Evolutionary conservation across 2,888 invertebrate species (phyloP).

Genomic region (Drosophila kuntzei): DNA sequence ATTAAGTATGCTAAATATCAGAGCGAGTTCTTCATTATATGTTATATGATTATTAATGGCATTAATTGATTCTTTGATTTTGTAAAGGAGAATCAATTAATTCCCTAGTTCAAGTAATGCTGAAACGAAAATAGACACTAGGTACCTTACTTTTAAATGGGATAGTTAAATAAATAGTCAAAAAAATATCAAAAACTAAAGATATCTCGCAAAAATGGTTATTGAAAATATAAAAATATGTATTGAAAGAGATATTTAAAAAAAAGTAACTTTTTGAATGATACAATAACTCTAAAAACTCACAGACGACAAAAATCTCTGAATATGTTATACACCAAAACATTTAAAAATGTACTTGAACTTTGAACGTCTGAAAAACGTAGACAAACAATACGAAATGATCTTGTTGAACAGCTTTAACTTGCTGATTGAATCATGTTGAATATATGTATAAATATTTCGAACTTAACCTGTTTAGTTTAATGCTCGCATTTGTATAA

Average conservation of each 20-base stretch:
- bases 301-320: neutral
- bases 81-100: no score
- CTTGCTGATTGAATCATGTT: slow-evolving; percentile 15
- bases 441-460: slow-evolving; percentile 12
- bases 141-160: no score
- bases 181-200: no score
- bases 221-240: neutral
- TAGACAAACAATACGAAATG: slow-evolving; percentile 34
- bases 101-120: no score
- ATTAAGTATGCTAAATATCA: neutral
- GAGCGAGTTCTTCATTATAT: neutral
- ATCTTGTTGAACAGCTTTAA: slow-evolving; percentile 38
- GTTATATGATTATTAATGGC: neutral
- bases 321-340: slow-evolving; percentile 16
- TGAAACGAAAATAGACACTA: no score
- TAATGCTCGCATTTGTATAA: neutral
- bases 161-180: no score
- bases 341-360: slow-evolving; percentile 42
- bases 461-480: slow-evolving; percentile 24
- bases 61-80: neutral
- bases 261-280: neutral
- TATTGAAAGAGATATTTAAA: neutral
- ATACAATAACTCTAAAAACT: slow-evolving; percentile 1
- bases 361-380: slow-evolving; percentile 72
- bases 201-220: no score